A percentile compares a stretch with the other conserved stretches of the same genome.
phyloP scores from a whole-genome alignment of 2,113 vertebrate species.

The Corvus moneduloides region DNA sequence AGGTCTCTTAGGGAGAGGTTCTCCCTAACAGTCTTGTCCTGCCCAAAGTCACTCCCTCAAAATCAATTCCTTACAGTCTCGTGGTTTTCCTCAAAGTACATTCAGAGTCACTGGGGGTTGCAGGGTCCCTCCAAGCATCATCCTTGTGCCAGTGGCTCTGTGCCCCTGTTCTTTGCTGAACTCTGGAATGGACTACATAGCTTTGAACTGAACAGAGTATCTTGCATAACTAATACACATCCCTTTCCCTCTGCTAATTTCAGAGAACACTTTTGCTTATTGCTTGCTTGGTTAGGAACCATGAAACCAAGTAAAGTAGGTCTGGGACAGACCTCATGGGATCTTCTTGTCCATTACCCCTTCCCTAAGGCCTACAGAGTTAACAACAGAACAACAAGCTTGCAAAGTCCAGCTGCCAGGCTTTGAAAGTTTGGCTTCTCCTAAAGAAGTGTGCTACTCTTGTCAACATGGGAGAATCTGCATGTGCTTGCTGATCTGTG shows the following conservation, averaged over 20 bases:
- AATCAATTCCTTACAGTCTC: not conserved
- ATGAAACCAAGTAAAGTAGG: constrained; percentile 39
- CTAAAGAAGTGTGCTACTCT: not conserved
- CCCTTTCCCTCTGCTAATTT: not conserved
- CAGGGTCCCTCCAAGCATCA: not conserved
- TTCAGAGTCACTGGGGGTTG: rapidly evolving
- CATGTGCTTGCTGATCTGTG: constrained; percentile 31
- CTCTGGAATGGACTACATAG: not conserved
- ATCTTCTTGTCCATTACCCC: constrained; percentile 12
- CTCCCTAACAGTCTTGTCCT: not conserved
- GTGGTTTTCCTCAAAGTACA: not conserved
- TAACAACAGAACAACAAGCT: constrained; percentile 8
- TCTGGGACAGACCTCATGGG: not conserved
- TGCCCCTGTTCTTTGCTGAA: not conserved
- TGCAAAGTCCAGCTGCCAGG: constrained; percentile 26
- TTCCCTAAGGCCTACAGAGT: constrained; percentile 4
- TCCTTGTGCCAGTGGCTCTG: not conserved
- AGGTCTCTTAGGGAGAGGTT: not conserved
- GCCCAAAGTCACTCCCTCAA: not conserved
- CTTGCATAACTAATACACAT: not conserved
- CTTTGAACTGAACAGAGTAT: not conserved
- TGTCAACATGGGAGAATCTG: constrained; percentile 12
- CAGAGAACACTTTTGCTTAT: constrained; percentile 2
- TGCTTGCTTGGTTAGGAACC: constrained; percentile 3
- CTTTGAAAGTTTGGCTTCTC: constrained; percentile 8